Evolutionary conservation across 2,888 invertebrate species (phyloP), one percentile per base, ranked within the genome.

Genomic region (Cosmia pyralina): DNA sequence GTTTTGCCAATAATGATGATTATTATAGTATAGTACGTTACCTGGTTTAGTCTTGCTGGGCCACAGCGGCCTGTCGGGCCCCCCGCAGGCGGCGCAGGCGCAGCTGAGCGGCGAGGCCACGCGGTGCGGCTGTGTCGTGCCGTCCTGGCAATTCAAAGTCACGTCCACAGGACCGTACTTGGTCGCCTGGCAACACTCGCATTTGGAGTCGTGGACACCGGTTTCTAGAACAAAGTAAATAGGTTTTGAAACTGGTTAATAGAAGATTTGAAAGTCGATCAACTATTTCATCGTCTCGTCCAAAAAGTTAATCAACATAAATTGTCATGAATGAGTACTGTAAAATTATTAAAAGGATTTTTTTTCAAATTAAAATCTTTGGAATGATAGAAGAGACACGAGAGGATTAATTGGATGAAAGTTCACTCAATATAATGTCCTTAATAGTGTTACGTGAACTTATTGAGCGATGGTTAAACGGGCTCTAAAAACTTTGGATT

Each of bases 141-240:
- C 95, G 87, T 94, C 94, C 76, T 75, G 89, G 82, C 95, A 95
- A 38, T 13, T 48, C 81, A 95, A 88, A 62, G 64, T 2, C 81
- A 96, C 94, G 5, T 88, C 77, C 22, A 96, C 62, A 13, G 90
- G 83, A n/a, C 87, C 85, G 88, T 94, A 96, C 62, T 88, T 75
- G 0, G 83, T 77, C 13, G 96, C 96, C 59, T 92, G 92, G 89
- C 97, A 98, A 87, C 98, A 98, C 75, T 96, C 95, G 90, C 97
- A 97, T 73, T 91, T 88, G 1, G 95, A 91, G 82, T 97, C 97
- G 90, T 97, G 97, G 66, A 90, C 87, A 63, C 96, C 97, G 0
- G 96, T 96, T 82, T 92, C 97, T 97, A 89, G 11, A 53, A 52
- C 5, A 67, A 10, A 19, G 48, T 34, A 48, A 17, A 17, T 11